These are phyloP conservation scores for Heliothis subflexa DNA, from an alignment of 1,140 invertebrate species.

Conservation along the genomic window DNA sequence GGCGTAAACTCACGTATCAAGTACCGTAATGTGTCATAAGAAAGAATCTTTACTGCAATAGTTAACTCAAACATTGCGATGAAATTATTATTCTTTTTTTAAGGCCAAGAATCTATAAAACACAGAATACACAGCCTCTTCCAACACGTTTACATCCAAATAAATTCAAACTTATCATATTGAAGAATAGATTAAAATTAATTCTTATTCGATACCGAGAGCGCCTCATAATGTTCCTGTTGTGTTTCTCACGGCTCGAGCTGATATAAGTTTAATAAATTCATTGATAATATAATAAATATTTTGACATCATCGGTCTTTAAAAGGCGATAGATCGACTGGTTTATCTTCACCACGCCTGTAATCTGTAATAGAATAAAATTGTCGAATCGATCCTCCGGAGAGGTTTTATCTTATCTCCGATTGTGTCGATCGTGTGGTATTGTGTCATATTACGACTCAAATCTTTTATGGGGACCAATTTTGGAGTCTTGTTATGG, in stretches of 20 bases:
- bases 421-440: constrained; percentile 41
- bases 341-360: constrained; percentile 37
- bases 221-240: background rate
- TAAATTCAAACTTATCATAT: constrained; percentile 21
- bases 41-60: constrained; percentile 4
- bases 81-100: background rate
- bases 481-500: background rate
- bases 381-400: constrained; percentile 53
- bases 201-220: constrained; percentile 6
- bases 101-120: background rate
- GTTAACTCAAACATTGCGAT: background rate
- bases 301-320: constrained; percentile 67
- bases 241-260: constrained; percentile 45
- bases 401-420: constrained; percentile 62
- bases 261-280: constrained; percentile 50
- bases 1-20: background rate
- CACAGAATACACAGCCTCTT: background rate
- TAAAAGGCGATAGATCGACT: constrained; percentile 40
- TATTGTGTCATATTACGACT: constrained; percentile 47
- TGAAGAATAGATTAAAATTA: constrained; percentile 6
- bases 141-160: background rate
- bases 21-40: background rate
- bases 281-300: constrained; percentile 64
- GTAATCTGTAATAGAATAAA: constrained; percentile 52
- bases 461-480: constrained; percentile 39